Percentiles rank a stretch among this genome's conserved stretches.
These are phyloP conservation scores for Phaetusa simplex DNA, from an alignment of 2,113 vertebrate species.

Conservation along the genomic window DNA sequence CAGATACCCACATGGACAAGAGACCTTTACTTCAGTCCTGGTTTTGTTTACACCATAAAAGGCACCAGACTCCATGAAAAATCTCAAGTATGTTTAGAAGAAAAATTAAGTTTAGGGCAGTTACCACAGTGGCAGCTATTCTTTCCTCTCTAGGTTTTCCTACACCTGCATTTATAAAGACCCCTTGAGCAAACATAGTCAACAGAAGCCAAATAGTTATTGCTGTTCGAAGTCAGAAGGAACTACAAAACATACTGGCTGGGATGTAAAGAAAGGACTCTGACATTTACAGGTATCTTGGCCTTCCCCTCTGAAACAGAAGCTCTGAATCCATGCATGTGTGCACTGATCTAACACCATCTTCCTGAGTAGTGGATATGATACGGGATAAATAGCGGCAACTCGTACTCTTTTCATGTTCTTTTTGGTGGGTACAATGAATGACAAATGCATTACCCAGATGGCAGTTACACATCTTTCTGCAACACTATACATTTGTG, in stretches of 20 bases:
- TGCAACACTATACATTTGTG: accelerated
- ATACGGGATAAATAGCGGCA: background rate
- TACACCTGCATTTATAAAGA: background rate
- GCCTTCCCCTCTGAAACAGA: background rate
- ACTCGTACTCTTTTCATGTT: accelerated
- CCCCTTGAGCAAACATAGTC: background rate
- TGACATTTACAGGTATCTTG: background rate
- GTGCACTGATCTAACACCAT: accelerated
- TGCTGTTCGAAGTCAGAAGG: background rate
- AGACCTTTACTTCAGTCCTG: background rate
- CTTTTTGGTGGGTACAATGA: background rate
- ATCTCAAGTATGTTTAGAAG: background rate
- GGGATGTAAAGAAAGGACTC: background rate
- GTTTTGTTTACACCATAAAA: background rate
- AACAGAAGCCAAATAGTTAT: background rate
- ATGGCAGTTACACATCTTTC: background rate
- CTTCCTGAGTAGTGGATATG: background rate
- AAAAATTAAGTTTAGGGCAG: background rate
- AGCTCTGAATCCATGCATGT: background rate
- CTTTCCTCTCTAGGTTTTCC: background rate
- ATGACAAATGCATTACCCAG: background rate
- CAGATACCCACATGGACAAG: background rate
- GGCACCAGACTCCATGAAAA: background rate
- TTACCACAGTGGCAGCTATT: background rate
- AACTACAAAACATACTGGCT: background rate